Evolutionary conservation across 1,140 invertebrate species (phyloP).

Genomic region (Drosophila parabipectinata): DNA sequence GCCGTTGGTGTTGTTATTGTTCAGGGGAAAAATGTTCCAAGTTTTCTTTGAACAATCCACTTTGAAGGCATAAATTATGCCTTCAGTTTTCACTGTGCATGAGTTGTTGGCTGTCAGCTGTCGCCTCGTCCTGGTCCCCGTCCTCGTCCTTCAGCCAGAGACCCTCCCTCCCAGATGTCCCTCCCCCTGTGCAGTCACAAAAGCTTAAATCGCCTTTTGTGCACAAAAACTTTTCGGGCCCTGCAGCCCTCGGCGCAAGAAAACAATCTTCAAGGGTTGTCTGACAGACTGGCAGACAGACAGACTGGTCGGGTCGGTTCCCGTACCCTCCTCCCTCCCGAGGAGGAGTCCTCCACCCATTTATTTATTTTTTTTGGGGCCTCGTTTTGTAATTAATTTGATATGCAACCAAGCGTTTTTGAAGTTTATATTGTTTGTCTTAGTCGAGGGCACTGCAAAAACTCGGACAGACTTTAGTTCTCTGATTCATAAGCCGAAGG

Average conservation of each 20-base stretch:
- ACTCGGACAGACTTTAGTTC: not conserved
- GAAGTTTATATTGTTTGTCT: constrained; percentile 81
- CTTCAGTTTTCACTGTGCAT: constrained; percentile 79
- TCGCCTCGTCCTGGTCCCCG: constrained; percentile 40
- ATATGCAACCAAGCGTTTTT: constrained; percentile 82
- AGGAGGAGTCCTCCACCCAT: not conserved
- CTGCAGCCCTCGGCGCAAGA: constrained; percentile 68
- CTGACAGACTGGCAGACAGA: constrained; percentile 52
- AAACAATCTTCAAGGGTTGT: constrained; percentile 81
- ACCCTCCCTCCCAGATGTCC: constrained; percentile 22
- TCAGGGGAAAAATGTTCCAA: constrained; percentile 68
- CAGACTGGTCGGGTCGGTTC: constrained; percentile 29
- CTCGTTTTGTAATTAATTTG: constrained; percentile 76
- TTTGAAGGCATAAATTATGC: constrained; percentile 83
- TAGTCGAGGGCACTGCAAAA: constrained; percentile 47
- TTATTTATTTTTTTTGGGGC: constrained; percentile 43
- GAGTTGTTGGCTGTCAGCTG: constrained; percentile 72
- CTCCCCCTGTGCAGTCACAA: constrained; percentile 36
- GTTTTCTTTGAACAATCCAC: constrained; percentile 76
- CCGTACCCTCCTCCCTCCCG: constrained; percentile 9
- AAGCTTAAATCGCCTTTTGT: constrained; percentile 74
- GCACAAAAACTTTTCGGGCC: constrained; percentile 63
- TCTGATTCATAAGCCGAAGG: not conserved
- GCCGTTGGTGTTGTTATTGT: constrained; percentile 46
- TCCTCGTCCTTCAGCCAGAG: not conserved